A percentile compares a stretch with the other conserved stretches of the same genome.
Evolutionary conservation across 2,113 vertebrate genomes (phyloP).

Genomic region (Morone chrysops): DNA sequence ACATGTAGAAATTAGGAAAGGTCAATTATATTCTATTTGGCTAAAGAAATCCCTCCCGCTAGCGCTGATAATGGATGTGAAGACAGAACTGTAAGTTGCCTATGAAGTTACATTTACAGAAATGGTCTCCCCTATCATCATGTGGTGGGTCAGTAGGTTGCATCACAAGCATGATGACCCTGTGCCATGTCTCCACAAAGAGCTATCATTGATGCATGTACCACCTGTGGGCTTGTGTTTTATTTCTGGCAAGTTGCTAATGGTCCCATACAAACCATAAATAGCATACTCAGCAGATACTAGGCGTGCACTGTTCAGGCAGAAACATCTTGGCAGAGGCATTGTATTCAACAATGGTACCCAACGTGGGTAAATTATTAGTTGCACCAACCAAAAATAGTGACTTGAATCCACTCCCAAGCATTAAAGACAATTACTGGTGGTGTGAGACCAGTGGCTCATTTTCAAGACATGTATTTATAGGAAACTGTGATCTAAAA

Average conservation of each 20-base stretch:
- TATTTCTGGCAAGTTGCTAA: slow-evolving; percentile 60
- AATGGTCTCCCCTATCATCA: background rate
- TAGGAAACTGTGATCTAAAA: slow-evolving; percentile 41
- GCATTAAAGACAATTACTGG: slow-evolving; percentile 48
- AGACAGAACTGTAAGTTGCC: background rate
- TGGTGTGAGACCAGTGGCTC: slow-evolving; percentile 29
- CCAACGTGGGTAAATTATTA: slow-evolving; percentile 42
- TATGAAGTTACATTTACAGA: slow-evolving; percentile 12
- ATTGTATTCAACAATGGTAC: slow-evolving; percentile 46
- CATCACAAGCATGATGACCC: slow-evolving; percentile 20
- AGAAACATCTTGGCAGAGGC: slow-evolving; percentile 51
- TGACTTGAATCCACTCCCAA: slow-evolving; percentile 16
- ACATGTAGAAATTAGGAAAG: slow-evolving; percentile 44
- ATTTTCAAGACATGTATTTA: slow-evolving; percentile 53
- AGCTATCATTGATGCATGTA: slow-evolving; percentile 10
- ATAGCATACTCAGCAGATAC: slow-evolving; percentile 35
- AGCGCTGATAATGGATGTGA: slow-evolving; percentile 29
- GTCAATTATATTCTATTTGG: slow-evolving; percentile 40
- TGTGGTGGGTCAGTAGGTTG: background rate
- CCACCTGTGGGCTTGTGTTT: slow-evolving; percentile 35
- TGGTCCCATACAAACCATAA: slow-evolving; percentile 43
- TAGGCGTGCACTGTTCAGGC: slow-evolving; percentile 16
- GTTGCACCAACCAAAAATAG: slow-evolving; percentile 53
- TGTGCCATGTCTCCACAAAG: slow-evolving; percentile 6
- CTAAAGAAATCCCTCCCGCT: slow-evolving; percentile 26